Conservation (phyloP, 2,888 invertebrate species). For the Spodoptera exigua region DNA sequence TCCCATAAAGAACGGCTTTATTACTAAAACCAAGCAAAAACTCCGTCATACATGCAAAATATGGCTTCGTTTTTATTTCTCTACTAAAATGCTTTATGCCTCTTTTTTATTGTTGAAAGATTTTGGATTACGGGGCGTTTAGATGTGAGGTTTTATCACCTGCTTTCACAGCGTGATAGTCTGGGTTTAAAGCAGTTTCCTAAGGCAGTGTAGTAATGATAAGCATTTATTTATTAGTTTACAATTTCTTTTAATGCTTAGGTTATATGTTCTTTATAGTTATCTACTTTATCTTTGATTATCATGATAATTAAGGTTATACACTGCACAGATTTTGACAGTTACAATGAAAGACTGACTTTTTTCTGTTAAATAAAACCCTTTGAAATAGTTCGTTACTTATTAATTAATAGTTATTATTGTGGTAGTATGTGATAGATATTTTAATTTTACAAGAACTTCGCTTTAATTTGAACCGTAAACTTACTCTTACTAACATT, state of each 20-base stretch:
- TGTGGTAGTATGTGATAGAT: too few relatives aligned
- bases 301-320: too few relatives aligned
- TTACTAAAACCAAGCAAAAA: constrained; percentile 36
- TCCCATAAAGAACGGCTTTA: constrained; percentile 55
- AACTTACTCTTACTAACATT: too few relatives aligned
- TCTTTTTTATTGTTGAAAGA: constrained; percentile 50
- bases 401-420: too few relatives aligned
- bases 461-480: too few relatives aligned
- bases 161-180: constrained; percentile 18
- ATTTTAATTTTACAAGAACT: too few relatives aligned
- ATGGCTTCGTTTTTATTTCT: constrained; percentile 45
- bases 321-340: too few relatives aligned
- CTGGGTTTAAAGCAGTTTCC: constrained; percentile 5
- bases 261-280: neutral
- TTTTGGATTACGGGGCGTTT: constrained; percentile 34
- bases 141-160: constrained; percentile 29
- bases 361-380: too few relatives aligned
- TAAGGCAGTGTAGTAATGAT: neutral
- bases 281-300: too few relatives aligned
- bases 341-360: too few relatives aligned
- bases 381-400: too few relatives aligned
- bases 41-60: constrained; percentile 56
- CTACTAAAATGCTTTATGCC: constrained; percentile 49
- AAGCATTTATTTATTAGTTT: constrained; percentile 8
- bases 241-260: neutral